Conservation (phyloP, 2,113 vertebrate genomes). For the Strix aluco region DNA sequence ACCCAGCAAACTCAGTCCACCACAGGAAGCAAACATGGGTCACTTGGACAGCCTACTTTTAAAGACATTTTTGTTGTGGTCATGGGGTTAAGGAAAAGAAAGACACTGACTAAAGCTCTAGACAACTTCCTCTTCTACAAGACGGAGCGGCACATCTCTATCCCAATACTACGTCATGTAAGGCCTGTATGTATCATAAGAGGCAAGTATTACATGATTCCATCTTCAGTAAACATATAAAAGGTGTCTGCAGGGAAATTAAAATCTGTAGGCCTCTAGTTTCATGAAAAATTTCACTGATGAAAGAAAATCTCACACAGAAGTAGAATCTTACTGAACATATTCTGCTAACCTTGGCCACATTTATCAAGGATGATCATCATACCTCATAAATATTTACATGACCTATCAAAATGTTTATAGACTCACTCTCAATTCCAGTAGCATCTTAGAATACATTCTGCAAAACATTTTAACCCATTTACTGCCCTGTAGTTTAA, state of each 20-base stretch:
- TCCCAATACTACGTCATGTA: not conserved
- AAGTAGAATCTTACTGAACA: not conserved
- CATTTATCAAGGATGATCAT: not conserved
- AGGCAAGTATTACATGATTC: not conserved
- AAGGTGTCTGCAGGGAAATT: not conserved
- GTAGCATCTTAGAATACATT: not conserved
- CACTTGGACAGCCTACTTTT: not conserved
- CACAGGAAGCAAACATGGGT: not conserved
- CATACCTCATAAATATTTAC: conserved; percentile 21
- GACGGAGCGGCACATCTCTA: not conserved
- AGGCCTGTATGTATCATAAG: not conserved
- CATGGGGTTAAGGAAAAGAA: not conserved
- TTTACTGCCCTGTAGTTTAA: not conserved
- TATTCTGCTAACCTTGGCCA: not conserved
- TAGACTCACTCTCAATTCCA: not conserved
- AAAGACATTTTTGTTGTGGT: fast-evolving
- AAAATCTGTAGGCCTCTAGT: not conserved
- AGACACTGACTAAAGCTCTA: not conserved
- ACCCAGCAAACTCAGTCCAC: not conserved
- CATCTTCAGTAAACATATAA: not conserved
- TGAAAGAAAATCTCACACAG: not conserved
- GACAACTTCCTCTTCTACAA: not conserved
- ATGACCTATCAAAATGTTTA: not conserved
- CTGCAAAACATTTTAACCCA: not conserved
- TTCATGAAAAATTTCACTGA: not conserved